A percentile compares a stretch with the other conserved stretches of the same genome.
Conservation (phyloP, 2,113 vertebrate species). For the Hyperopisus bebe region DNA sequence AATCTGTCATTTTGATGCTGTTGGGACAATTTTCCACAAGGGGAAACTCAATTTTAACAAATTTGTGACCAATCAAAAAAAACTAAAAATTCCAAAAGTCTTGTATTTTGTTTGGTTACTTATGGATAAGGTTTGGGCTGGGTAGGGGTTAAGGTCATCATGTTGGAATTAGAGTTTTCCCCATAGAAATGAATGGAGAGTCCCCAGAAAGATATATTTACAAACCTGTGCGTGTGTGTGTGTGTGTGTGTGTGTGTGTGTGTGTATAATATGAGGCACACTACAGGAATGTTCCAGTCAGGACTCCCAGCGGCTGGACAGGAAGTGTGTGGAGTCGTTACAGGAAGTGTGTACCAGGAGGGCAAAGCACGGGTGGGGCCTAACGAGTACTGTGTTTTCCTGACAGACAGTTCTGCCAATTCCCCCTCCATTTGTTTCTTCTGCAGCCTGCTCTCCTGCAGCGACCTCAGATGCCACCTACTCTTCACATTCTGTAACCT, state of each 20-base stretch:
- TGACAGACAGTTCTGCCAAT: not conserved
- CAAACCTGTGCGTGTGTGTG: not conserved
- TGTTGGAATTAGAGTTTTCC: not conserved
- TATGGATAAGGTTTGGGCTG: not conserved
- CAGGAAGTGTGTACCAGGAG: slow-evolving; percentile 24
- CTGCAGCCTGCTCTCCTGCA: not conserved
- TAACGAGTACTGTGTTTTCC: not conserved
- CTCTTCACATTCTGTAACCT: not conserved
- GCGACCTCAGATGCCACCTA: not conserved
- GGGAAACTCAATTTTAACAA: not conserved
- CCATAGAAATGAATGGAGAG: not conserved
- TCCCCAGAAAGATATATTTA: not conserved
- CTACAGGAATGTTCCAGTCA: slow-evolving; percentile 24
- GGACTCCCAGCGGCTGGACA: slow-evolving; percentile 21
- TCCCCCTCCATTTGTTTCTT: not conserved
- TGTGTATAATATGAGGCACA: not conserved
- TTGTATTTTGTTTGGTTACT: not conserved
- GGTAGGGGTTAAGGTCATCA: not conserved
- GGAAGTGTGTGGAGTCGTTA: slow-evolving; percentile 30
- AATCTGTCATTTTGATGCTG: not conserved
- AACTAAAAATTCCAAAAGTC: not conserved
- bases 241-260: slow-evolving; percentile 7
- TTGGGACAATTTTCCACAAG: not conserved
- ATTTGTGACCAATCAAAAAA: not conserved
- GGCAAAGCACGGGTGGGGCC: not conserved